These are phyloP conservation scores for Rhamnusium bicolor DNA, from an alignment of 2,888 invertebrate genomes.

Conservation along the genomic window DNA sequence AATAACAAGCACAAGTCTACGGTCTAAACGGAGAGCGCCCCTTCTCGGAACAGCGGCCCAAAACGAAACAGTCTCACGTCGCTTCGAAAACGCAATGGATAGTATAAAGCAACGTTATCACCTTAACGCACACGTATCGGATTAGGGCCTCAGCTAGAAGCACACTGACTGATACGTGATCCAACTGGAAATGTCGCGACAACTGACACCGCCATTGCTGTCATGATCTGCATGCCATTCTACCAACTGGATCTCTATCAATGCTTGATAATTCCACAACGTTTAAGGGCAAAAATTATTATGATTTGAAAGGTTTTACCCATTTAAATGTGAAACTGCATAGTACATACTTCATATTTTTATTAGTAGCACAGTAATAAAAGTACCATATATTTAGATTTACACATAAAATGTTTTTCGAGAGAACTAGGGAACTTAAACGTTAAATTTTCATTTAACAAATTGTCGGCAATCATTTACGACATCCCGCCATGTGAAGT, in stretches of 20 bases:
- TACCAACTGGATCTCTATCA: not conserved
- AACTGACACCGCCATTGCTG: slow-evolving; percentile 40
- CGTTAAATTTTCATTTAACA: too few species aligned
- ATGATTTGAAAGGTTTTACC: not conserved
- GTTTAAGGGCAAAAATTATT: not conserved
- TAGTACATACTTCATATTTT: too few species aligned
- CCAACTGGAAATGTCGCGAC: slow-evolving; percentile 47
- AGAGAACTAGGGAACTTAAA: too few species aligned
- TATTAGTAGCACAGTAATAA: too few species aligned
- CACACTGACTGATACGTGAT: slow-evolving; percentile 49
- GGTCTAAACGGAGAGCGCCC: not conserved
- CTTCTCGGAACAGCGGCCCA: not conserved
- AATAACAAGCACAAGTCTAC: not conserved
- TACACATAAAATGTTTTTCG: too few species aligned
- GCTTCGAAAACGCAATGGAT: slow-evolving; percentile 39
- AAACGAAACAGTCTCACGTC: slow-evolving; percentile 5
- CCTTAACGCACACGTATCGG: slow-evolving; percentile 48
- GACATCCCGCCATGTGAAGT: too few species aligned
- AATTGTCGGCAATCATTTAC: too few species aligned
- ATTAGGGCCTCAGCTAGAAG: slow-evolving; percentile 47
- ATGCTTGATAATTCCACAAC: not conserved
- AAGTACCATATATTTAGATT: too few species aligned
- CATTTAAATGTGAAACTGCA: not conserved
- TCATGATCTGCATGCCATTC: slow-evolving; percentile 7
- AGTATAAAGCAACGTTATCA: slow-evolving; percentile 46